These are phyloP conservation scores for Drosophila chauvacae DNA, from an alignment of 1,140 invertebrate genomes.

Conservation along the genomic window DNA sequence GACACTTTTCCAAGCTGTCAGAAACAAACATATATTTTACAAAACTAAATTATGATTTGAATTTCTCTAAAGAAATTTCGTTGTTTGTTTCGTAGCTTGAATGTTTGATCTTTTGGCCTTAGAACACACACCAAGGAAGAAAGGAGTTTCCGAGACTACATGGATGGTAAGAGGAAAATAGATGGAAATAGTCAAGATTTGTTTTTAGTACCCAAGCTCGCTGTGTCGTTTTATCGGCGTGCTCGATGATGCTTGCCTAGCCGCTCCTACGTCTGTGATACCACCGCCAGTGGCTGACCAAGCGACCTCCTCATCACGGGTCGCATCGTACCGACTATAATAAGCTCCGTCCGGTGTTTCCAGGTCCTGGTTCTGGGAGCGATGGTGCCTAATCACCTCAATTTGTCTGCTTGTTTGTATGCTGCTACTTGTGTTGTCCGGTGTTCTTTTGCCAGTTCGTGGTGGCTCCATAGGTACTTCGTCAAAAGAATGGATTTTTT, in stretches of 20 bases:
- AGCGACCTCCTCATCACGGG: constrained; percentile 6
- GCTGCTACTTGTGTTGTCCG: neutral
- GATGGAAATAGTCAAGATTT: constrained; percentile 4
- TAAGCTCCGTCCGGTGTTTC: constrained; percentile 12
- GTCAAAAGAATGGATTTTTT: neutral
- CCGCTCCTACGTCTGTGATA: neutral
- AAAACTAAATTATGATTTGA: constrained; percentile 12
- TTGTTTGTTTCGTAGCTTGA: constrained; percentile 2
- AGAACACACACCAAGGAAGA: neutral
- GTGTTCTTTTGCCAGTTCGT: neutral
- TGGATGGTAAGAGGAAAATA: constrained; percentile 10
- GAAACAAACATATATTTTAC: neutral
- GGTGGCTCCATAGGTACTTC: neutral
- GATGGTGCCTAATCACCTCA: constrained; percentile 12
- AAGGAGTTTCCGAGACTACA: neutral
- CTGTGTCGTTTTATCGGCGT: neutral
- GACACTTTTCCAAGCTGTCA: constrained; percentile 5
- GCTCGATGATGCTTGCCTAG: neutral
- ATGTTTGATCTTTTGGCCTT: neutral
- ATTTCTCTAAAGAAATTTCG: constrained; percentile 5
- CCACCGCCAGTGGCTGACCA: neutral
- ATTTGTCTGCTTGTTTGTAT: constrained; percentile 7
- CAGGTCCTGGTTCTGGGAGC: constrained; percentile 18
- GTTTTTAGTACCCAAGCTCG: constrained; percentile 14
- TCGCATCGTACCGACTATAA: constrained; percentile 3